Evolutionary conservation across 2,113 vertebrate species (phyloP), one percentile per base, ranked within the genome.

Genomic region (Paradoxurus hermaphroditus): DNA sequence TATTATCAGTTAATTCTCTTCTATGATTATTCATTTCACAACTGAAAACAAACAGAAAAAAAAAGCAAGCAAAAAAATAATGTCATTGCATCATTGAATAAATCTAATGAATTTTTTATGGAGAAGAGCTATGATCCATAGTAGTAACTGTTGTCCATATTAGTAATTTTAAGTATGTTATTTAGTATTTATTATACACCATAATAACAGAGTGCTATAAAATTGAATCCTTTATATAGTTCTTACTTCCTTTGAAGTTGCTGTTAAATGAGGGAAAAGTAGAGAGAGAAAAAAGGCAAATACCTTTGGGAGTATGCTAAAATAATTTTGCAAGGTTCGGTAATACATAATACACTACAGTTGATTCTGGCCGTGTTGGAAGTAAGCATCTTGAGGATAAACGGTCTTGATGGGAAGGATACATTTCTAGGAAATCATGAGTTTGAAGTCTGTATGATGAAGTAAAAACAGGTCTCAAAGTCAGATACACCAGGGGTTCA

Each of bases 21-120:
- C n/a, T 87, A 10, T 81, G 53, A 96, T 95, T 93, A 96, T 89
- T 97, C 19, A 96, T 97, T 97, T 98, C 86, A 89, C 34, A 94
- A 91, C n/a, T 39, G n/a, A 95, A 90, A 97, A 86, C 96, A 83
- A 29, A n/a, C n/a, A n/a, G n/a, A n/a, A n/a, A 14, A 12, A 11
- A 29, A 49, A 92, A 93, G 51, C 97, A 51, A 97, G n/a, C n/a
- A n/a, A 70, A 23, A 12, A 9, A 51, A 34, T 27, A 85, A 31
- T 83, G 92, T 92, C 90, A 95, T 96, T 79, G 92, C 63, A 92
- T 81, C 94, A 34, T 93, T 81, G 68, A 75, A 46, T 25, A 86
- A 96, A 87, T 79, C 63, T 86, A 92, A 86, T 63, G 46, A 95
- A 90, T 59, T 77, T 63, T 91, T 83, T 85, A 11, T 25, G 46